Evolutionary conservation across 1,140 invertebrate genomes (phyloP).

Genomic region (Drosophila varians): DNA sequence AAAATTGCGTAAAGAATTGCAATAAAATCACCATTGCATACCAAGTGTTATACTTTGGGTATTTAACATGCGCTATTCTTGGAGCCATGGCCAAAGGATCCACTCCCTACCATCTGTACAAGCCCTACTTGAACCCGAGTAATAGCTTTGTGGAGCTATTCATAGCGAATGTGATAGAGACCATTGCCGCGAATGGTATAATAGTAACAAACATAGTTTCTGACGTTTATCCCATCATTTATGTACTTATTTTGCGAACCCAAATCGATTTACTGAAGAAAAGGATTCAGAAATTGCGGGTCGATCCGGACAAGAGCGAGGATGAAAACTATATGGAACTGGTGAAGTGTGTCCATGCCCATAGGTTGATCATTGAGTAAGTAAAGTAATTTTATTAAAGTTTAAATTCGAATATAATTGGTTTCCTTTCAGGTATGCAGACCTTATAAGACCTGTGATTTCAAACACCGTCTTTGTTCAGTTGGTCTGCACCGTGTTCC

Average conservation of each 20-base stretch:
- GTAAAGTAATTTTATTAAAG: not conserved
- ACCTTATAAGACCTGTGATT: slow-evolving; percentile 31
- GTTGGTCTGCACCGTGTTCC: slow-evolving; percentile 17
- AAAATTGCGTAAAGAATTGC: not conserved
- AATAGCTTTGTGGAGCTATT: not conserved
- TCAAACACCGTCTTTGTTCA: slow-evolving; percentile 39
- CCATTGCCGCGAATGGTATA: not conserved
- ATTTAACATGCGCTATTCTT: not conserved
- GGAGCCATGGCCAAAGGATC: slow-evolving; percentile 10
- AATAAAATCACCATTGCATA: slow-evolving; percentile 7
- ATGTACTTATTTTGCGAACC: slow-evolving; percentile 15
- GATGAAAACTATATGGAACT: slow-evolving; percentile 25
- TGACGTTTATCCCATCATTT: slow-evolving; percentile 30
- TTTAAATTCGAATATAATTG: not conserved
- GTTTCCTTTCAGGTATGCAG: slow-evolving; percentile 10
- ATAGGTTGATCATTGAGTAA: slow-evolving; percentile 33
- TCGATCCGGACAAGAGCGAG: slow-evolving; percentile 12
- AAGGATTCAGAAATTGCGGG: slow-evolving; percentile 6
- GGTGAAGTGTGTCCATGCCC: slow-evolving; percentile 28
- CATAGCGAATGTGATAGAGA: slow-evolving; percentile 11
- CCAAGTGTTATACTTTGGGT: slow-evolving; percentile 5
- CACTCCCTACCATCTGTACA: slow-evolving; percentile 24
- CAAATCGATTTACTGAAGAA: slow-evolving; percentile 10
- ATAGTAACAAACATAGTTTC: slow-evolving; percentile 10
- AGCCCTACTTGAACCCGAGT: slow-evolving; percentile 4